Percentiles rank a stretch among this genome's conserved stretches.
Conservation (phyloP, 1,140 invertebrate genomes). For the Drosophila carrolli region DNA sequence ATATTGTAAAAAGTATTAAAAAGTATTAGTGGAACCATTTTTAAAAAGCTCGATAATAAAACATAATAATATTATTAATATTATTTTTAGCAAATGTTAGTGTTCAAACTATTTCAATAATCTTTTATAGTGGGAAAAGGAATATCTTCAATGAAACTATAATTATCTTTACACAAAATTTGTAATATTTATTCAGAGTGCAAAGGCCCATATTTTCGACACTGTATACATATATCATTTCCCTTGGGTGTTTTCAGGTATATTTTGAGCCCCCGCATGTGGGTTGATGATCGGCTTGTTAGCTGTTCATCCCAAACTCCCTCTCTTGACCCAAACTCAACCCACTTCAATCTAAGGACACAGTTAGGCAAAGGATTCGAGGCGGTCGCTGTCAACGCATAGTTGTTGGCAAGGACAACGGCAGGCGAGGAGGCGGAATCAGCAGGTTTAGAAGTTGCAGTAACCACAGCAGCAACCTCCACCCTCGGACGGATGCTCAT, state of each 20-base stretch:
- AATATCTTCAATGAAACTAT: too few species aligned
- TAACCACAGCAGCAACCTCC: conserved; percentile 23
- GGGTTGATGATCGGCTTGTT: conserved; percentile 35
- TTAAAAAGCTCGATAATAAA: too few species aligned
- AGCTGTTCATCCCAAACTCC: conserved; percentile 10
- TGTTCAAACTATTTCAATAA: too few species aligned
- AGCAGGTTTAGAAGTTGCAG: conserved; percentile 6
- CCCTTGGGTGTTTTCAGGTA: conserved; percentile 2
- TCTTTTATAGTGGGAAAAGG: too few species aligned
- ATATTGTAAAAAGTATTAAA: too few species aligned
- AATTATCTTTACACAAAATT: too few species aligned
- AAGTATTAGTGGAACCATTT: too few species aligned
- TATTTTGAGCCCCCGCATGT: neutral
- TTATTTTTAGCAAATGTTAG: too few species aligned
- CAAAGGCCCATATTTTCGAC: neutral
- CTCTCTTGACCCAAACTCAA: neutral
- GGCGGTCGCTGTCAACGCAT: conserved; percentile 39
- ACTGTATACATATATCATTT: conserved; percentile 12
- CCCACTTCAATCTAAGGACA: conserved; percentile 8
- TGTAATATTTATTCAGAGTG: too few species aligned
- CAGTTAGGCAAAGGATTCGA: conserved; percentile 34
- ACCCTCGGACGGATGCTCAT: conserved; percentile 23
- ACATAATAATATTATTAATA: too few species aligned
- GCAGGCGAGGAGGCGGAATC: conserved; percentile 7
- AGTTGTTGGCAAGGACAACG: conserved; percentile 27